A percentile compares a stretch with the other conserved stretches of the same genome.
Conservation (phyloP, 2,888 invertebrate genomes). For the Cataglyphis rosenhaueri region DNA sequence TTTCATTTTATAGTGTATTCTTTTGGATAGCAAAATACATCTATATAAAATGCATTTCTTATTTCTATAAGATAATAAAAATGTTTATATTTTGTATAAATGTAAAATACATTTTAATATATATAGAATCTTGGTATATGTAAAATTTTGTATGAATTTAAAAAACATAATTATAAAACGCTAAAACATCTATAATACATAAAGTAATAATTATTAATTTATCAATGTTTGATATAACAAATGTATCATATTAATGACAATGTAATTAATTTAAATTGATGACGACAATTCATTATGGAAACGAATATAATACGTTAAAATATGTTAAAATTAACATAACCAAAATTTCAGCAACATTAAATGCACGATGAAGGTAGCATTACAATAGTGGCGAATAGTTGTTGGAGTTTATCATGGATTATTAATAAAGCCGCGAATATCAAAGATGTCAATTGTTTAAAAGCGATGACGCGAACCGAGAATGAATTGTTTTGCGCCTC, state of each 20-base stretch:
- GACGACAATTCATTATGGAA: slow-evolving; percentile 18
- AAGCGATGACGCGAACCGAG: slow-evolving; percentile 33
- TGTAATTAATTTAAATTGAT: slow-evolving; percentile 30
- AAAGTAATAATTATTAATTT: neutral
- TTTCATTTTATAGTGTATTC: neutral
- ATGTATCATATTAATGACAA: neutral
- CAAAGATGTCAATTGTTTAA: slow-evolving; percentile 46
- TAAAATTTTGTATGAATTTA: neutral
- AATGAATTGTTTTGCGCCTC: slow-evolving; percentile 40
- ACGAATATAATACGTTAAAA: neutral
- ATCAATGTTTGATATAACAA: neutral
- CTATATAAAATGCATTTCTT: neutral
- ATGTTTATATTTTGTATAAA: neutral
- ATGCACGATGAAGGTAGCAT: slow-evolving; percentile 18
- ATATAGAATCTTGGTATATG: neutral
- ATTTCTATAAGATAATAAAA: neutral
- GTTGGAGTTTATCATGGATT: slow-evolving; percentile 33
- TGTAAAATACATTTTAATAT: neutral
- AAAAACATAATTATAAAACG: neutral
- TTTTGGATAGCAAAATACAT: neutral
- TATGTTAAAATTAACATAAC: slow-evolving; percentile 19
- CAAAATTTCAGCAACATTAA: slow-evolving; percentile 20
- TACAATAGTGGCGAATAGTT: slow-evolving; percentile 31
- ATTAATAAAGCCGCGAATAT: slow-evolving; percentile 41
- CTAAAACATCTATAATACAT: neutral